Base-by-base conservation (phyloP, 2,797 vertebrate genomes). In the Anableps anableps region DNA sequence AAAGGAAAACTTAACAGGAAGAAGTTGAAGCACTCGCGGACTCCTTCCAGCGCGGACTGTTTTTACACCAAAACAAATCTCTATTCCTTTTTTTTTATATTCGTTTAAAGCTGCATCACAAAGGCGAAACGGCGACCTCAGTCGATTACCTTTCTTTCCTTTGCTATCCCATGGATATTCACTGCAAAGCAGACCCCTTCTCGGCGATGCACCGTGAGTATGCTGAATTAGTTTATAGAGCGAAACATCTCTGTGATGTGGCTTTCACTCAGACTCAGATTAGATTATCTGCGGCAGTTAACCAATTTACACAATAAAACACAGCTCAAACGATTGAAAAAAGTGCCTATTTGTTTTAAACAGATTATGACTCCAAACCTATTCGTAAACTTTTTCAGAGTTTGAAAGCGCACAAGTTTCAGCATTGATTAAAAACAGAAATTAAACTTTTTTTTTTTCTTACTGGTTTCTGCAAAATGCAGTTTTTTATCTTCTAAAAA, bases 111-210 rank as follows among this genome's bases (percentile, higher is more conserved):
- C 95, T 95, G 89, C 93, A 96, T 78, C 90, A 95, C 87, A 88
- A 94, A 97, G 97, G 96, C 98, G 98, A 98, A 94, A 99, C 98
- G 98, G 98, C 98, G 97, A 97, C 97, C 95, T 98, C 97, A 95
- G 97, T 98, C 96, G 97, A 98, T 96, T 98, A 97, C 96, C 97
- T 97, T 86, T 97, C 98, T 95, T 98, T 99, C 95, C 97, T 99
- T 95, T 97, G 97, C 96, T 96, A 98, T 97, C 97, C 97, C 95
- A 99, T 99, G 98, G 98, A 99, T 97, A 99, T 99, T 97, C 98
- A 99, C 97, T 99, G 98, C 97, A 99, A 99, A 96, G 97, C 97
- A 95, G 98, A 99, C 90, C 98, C 98, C 88, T 99, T 99, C 95
- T 97, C 97, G 80, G 98, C 98, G 91, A 99, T 99, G 98, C 98